Conservation (phyloP, 2,797 vertebrate genomes). For the Phataginus tricuspis region DNA sequence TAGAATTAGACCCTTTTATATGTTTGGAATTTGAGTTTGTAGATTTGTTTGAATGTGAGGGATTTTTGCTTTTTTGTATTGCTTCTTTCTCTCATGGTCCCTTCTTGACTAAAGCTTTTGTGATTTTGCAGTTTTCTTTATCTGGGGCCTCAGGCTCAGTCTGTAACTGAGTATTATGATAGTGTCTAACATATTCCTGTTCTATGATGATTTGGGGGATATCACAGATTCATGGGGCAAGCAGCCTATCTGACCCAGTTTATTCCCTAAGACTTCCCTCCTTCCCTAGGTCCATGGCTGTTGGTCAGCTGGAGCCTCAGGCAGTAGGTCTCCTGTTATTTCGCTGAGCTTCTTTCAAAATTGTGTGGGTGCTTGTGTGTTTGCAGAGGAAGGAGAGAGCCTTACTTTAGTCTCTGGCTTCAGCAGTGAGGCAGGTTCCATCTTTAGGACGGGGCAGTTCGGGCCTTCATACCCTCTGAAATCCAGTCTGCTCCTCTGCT, state of each 20-base stretch:
- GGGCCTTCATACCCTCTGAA: not conserved
- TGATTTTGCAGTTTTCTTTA: constrained; percentile 38
- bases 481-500: not conserved
- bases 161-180: not conserved
- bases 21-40: constrained; percentile 49
- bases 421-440: not conserved
- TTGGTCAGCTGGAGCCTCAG: not conserved
- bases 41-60: not conserved
- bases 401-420: not conserved
- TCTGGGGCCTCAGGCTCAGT: not conserved
- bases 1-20: constrained; percentile 50
- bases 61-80: not conserved
- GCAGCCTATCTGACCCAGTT: not conserved
- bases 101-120: not conserved
- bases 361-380: not conserved
- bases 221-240: not conserved
- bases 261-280: not conserved
- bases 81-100: not conserved
- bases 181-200: not conserved
- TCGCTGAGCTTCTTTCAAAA: not conserved
- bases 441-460: not conserved
- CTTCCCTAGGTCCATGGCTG: not conserved
- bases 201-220: not conserved
- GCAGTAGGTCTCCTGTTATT: not conserved
- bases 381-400: not conserved